These are phyloP conservation scores for Gila robusta DNA, from an alignment of 2,797 vertebrate genomes.

Conservation along the genomic window DNA sequence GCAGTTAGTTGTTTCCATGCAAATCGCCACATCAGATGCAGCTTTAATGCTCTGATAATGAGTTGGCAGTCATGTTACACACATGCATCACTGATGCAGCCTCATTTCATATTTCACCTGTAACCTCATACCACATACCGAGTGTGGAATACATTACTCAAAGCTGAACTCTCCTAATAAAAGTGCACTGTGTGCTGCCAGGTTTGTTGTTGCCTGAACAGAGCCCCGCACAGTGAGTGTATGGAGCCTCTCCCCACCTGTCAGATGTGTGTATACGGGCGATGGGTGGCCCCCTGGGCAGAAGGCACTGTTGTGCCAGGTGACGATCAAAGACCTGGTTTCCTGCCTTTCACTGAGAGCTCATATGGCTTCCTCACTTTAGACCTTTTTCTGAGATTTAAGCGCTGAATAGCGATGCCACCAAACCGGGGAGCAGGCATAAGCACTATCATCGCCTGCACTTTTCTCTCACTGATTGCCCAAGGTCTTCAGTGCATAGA, in stretches of 20 bases:
- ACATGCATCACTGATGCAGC: not conserved
- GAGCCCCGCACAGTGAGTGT: constrained; percentile 23
- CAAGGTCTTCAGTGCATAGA: not conserved
- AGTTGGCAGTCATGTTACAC: constrained; percentile 29
- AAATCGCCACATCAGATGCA: constrained; percentile 48
- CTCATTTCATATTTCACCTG: constrained; percentile 40
- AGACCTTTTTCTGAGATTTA: constrained; percentile 25
- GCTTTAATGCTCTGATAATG: constrained; percentile 50
- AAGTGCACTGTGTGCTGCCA: constrained; percentile 27
- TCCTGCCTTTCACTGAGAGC: constrained; percentile 77
- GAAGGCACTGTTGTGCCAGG: constrained; percentile 78
- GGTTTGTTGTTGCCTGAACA: constrained; percentile 29
- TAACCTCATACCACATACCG: constrained; percentile 29
- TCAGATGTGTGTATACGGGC: constrained; percentile 76
- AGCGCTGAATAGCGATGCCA: not conserved
- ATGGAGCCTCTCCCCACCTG: constrained; percentile 63
- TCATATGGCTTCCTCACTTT: constrained; percentile 62
- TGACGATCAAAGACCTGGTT: constrained; percentile 86
- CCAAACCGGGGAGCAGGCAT: not conserved
- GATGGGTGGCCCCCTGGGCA: constrained; percentile 75
- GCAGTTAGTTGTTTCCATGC: constrained; percentile 26
- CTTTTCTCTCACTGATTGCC: constrained; percentile 25
- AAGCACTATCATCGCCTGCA: not conserved
- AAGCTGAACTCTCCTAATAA: constrained; percentile 11
- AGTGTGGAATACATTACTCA: constrained; percentile 39